Percentiles rank a stretch among this genome's conserved stretches.
Conservation (phyloP, 2,888 invertebrate species). For the Kryphioiulus occultus region DNA sequence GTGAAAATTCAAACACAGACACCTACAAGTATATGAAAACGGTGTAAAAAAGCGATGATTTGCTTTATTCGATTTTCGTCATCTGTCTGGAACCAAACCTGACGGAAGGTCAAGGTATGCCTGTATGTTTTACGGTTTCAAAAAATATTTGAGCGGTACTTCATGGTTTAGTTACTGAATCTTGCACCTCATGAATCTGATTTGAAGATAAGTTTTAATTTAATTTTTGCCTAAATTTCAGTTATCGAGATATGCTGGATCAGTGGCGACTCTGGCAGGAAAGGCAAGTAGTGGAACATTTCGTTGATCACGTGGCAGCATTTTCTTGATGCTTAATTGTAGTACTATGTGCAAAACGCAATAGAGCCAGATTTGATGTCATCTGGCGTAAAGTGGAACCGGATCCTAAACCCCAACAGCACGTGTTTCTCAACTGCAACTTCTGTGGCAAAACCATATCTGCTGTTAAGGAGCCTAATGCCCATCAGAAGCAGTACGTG, state of each 20-base stretch:
- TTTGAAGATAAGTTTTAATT: not conserved
- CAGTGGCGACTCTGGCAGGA: slow-evolving; percentile 84
- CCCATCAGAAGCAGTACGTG: slow-evolving; percentile 69
- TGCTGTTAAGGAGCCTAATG: slow-evolving; percentile 72
- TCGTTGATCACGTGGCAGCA: not conserved
- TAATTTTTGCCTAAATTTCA: slow-evolving; percentile 61
- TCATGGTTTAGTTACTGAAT: too few species aligned
- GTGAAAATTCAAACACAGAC: too few species aligned
- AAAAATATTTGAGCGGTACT: too few species aligned
- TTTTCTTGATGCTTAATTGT: not conserved
- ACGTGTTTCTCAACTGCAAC: slow-evolving; percentile 85
- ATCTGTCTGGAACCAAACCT: too few species aligned
- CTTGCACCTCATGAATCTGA: too few species aligned
- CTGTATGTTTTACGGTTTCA: too few species aligned
- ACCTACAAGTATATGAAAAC: too few species aligned
- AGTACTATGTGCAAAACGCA: not conserved
- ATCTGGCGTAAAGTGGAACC: slow-evolving; percentile 70
- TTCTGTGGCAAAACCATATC: slow-evolving; percentile 95
- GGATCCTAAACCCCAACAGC: slow-evolving; percentile 59
- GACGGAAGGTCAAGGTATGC: too few species aligned
- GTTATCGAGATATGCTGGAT: slow-evolving; percentile 84
- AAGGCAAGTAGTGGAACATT: slow-evolving; percentile 58
- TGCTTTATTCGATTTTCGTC: too few species aligned
- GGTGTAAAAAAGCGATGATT: too few species aligned
- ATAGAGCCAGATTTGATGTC: slow-evolving; percentile 85